phyloP scores from a whole-genome alignment of 2,888 invertebrate species.

The Iselma pallidipennis region DNA sequence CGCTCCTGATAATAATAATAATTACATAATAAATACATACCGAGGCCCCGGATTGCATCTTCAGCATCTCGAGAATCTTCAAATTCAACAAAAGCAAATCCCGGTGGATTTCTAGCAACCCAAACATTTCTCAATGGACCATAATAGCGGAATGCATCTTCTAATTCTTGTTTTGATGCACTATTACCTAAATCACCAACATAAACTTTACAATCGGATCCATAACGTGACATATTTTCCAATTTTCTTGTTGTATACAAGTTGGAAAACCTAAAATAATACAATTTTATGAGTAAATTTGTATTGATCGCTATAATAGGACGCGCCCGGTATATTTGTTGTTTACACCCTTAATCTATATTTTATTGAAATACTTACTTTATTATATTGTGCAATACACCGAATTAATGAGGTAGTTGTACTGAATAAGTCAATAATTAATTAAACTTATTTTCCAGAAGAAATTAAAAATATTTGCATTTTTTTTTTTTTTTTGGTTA shows the following conservation, averaged over 20 bases:
- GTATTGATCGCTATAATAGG: constrained; percentile 28
- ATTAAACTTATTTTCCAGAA: too few relatives aligned
- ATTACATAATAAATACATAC: constrained; percentile 57
- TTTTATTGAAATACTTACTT: too few relatives aligned
- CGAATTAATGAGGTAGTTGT: too few relatives aligned
- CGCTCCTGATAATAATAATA: too few relatives aligned
- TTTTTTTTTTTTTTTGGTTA: too few relatives aligned
- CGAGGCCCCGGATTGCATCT: constrained; percentile 80
- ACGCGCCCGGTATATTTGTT: constrained; percentile 26
- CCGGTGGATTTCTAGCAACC: constrained; percentile 93
- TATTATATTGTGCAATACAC: too few relatives aligned
- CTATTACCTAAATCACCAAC: constrained; percentile 91
- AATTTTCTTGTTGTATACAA: too few relatives aligned
- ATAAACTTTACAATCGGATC: constrained; percentile 90
- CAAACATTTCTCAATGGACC: constrained; percentile 89
- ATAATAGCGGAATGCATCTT: constrained; percentile 85
- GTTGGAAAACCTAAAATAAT: constrained; percentile 2
- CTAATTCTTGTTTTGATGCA: constrained; percentile 87
- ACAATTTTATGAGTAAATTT: constrained; percentile 24
- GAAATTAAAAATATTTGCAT: too few relatives aligned
- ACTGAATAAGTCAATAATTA: too few relatives aligned
- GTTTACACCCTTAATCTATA: constrained; percentile 18
- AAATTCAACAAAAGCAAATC: constrained; percentile 88
- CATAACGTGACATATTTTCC: constrained; percentile 73
- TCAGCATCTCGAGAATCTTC: constrained; percentile 89